Conservation (phyloP, 2,113 vertebrate genomes). For the Ceyx melanurus region DNA sequence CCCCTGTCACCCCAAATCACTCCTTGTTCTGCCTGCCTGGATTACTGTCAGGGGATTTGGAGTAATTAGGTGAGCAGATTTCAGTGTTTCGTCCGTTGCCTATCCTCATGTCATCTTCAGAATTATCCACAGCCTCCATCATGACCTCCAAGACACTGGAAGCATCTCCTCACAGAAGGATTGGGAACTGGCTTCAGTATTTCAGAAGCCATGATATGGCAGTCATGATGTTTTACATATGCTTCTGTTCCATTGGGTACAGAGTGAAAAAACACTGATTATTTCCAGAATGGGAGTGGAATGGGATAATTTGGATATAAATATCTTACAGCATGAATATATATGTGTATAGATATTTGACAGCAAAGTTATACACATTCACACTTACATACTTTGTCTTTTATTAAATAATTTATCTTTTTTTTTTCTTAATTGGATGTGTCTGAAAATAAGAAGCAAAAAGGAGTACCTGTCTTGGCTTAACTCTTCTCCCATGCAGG, state of each 20-base stretch:
- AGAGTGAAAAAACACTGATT: neutral
- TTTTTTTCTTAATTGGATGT: neutral
- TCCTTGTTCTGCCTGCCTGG: neutral
- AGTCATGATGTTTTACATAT: rapidly evolving
- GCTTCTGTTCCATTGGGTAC: neutral
- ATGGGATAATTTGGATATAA: neutral
- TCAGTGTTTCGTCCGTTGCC: neutral
- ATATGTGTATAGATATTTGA: neutral
- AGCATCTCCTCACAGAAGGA: neutral
- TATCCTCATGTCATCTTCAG: neutral
- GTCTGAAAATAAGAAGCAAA: neutral
- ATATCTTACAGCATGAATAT: neutral
- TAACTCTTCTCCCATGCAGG: neutral
- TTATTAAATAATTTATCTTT: neutral
- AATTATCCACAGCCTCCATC: neutral
- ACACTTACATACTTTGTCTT: neutral
- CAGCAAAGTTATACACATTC: neutral
- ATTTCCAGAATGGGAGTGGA: neutral
- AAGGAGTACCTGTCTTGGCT: neutral
- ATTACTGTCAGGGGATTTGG: neutral
- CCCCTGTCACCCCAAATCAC: neutral
- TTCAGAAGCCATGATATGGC: neutral
- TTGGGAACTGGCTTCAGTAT: neutral
- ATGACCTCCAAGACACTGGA: neutral
- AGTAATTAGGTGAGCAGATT: neutral